Base-by-base conservation (phyloP, 2,888 invertebrate genomes). In the Rhynchonema sp. region DNA sequence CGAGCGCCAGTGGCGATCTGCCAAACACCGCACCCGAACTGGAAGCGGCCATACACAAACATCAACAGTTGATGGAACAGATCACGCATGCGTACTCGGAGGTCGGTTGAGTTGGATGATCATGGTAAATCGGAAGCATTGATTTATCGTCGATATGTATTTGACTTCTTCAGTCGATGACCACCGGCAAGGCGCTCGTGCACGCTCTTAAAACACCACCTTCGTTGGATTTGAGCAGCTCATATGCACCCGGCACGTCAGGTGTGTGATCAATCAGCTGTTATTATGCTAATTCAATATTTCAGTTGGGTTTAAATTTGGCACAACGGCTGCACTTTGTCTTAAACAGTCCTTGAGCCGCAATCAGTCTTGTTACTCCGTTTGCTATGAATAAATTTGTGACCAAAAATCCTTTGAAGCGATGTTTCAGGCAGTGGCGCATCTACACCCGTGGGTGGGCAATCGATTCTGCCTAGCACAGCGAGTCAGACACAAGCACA, bases 1-100 rank as follows among this genome's bases (percentile, higher is more conserved):
- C n/a, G n/a, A n/a, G n/a, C n/a, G 54, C 2, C 28, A 25, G 28
- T 6, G 27, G 2, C 49, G 49, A 57, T 63, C 75, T 82, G 61
- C 80, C 82, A 1, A 78, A 77, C 64, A 80, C 90, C 73, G 90
- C 94, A 63, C 82, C 86, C 65, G 84, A 87, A 61, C 79, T 96
- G 62, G 94, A 96, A 75, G 86, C 87, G 66, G 84, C 87, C 61
- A 87, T 94, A 66, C 86, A 90, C 68, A 83, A 89, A 59, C 92
- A 94, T 75, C 86, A 94, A 71, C 86, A 86, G 68, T 81, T 94
- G 27, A 92, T 91, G 72, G 94, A 94, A 74, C 86, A 87, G 63
- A 92, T 94, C 86, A 92, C 90, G 74, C 90, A 91, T 78, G 88
- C 86, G 2, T 89, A 89, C 71, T 87, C 87, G 1, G 87, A 88